Evolutionary conservation across 2,797 vertebrate species (phyloP).

Genomic region (Chaetodon trifasciatus): DNA sequence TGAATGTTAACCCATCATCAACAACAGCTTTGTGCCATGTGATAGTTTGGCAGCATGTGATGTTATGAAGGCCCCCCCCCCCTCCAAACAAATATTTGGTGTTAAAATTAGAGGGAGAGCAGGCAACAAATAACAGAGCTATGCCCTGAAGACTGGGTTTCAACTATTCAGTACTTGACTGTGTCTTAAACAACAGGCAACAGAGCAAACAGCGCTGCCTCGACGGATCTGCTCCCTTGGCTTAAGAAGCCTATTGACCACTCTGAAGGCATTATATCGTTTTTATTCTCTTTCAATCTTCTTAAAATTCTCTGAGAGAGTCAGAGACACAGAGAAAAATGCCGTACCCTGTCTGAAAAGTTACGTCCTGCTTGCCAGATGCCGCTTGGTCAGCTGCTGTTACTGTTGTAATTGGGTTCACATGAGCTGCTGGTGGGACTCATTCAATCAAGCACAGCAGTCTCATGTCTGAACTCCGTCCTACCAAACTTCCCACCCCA

Average conservation of each 20-base stretch:
- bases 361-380: constrained; percentile 13
- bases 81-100: constrained; percentile 28
- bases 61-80: constrained; percentile 2
- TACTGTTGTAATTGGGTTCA: constrained; percentile 84
- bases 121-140: not conserved
- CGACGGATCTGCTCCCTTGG: not conserved
- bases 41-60: constrained; percentile 54
- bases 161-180: not conserved
- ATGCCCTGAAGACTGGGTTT: not conserved
- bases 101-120: constrained; percentile 28
- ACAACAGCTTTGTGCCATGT: constrained; percentile 42
- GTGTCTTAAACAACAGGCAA: not conserved
- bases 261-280: not conserved
- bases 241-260: not conserved
- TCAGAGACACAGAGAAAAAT: not conserved
- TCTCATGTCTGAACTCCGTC: constrained; percentile 68
- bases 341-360: not conserved
- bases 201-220: not conserved
- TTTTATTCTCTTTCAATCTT: not conserved
- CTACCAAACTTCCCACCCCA: not conserved
- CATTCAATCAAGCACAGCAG: constrained; percentile 69
- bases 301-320: not conserved
- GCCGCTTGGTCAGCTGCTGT: constrained; percentile 79
- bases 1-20: constrained; percentile 32
- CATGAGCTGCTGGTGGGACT: constrained; percentile 83